Evolutionary conservation across 2,888 invertebrate genomes (phyloP).

Genomic region (Xylophagus ater): DNA sequence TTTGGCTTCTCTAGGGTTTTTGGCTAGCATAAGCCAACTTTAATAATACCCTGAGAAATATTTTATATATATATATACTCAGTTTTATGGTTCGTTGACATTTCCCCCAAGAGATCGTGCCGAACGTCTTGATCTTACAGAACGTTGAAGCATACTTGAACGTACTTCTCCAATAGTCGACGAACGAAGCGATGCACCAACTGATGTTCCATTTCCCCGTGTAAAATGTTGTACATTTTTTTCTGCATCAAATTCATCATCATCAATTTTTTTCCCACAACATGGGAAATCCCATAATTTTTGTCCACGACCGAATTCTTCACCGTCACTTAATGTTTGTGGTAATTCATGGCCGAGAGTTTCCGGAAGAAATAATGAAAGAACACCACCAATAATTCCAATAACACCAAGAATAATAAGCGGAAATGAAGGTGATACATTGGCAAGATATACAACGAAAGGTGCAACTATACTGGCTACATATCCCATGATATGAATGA

Average conservation of each 20-base stretch:
- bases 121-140: slow-evolving; percentile 42
- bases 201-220: slow-evolving; percentile 31
- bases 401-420: slow-evolving; percentile 66
- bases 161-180: slow-evolving; percentile 53
- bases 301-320: slow-evolving; percentile 71
- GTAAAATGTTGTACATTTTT: slow-evolving; percentile 27
- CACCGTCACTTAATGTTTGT: slow-evolving; percentile 76
- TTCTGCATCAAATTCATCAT: slow-evolving; percentile 28
- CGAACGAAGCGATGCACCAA: slow-evolving; percentile 46
- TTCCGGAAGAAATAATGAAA: slow-evolving; percentile 74
- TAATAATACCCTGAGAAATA: too few relatives aligned
- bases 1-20: too few relatives aligned
- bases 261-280: slow-evolving; percentile 48
- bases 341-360: slow-evolving; percentile 77
- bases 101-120: slow-evolving; percentile 30
- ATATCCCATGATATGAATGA: slow-evolving; percentile 81
- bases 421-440: slow-evolving; percentile 59
- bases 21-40: too few relatives aligned
- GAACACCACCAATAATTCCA: slow-evolving; percentile 60
- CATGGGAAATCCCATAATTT: slow-evolving; percentile 75
- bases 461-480: slow-evolving; percentile 74
- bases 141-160: slow-evolving; percentile 48
- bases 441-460: slow-evolving; percentile 71
- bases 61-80: too few relatives aligned
- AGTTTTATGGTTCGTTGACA: too few relatives aligned